Conservation (phyloP, 2,113 vertebrate species). For the Trematomus loennbergii region DNA sequence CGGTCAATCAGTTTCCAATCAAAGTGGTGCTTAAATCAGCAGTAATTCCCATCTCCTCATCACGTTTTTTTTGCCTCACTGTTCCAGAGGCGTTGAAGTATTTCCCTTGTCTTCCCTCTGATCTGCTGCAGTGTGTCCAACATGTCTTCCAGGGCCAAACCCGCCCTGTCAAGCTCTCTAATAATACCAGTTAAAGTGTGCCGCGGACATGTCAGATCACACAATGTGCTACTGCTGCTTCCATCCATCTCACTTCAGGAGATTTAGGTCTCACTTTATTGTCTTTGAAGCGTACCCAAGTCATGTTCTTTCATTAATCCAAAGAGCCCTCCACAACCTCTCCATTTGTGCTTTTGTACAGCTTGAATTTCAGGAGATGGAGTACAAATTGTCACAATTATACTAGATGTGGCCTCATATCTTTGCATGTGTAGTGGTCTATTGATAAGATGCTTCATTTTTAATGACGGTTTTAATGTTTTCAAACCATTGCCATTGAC, state of each 20-base stretch:
- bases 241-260: constrained; percentile 54
- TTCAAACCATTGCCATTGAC: not conserved
- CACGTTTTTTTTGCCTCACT: constrained; percentile 42
- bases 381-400: not conserved
- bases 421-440: not conserved
- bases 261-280: constrained; percentile 54
- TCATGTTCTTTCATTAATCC: constrained; percentile 46
- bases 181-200: constrained; percentile 59
- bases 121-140: constrained; percentile 69
- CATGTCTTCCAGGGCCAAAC: constrained; percentile 59
- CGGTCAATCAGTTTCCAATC: constrained; percentile 83
- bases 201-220: constrained; percentile 67
- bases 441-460: not conserved
- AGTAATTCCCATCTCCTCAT: constrained; percentile 79
- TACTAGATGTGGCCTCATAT: not conserved
- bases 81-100: constrained; percentile 60
- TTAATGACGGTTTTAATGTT: not conserved
- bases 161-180: constrained; percentile 57
- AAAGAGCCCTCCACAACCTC: constrained; percentile 20
- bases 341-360: constrained; percentile 22
- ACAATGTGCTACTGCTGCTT: constrained; percentile 53
- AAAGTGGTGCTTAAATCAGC: constrained; percentile 83
- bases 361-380: not conserved
- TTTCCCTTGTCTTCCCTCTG: constrained; percentile 54
- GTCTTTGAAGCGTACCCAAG: constrained; percentile 40